phyloP scores from a whole-genome alignment of 2,888 invertebrate species.

The Cremastinae sp. region DNA sequence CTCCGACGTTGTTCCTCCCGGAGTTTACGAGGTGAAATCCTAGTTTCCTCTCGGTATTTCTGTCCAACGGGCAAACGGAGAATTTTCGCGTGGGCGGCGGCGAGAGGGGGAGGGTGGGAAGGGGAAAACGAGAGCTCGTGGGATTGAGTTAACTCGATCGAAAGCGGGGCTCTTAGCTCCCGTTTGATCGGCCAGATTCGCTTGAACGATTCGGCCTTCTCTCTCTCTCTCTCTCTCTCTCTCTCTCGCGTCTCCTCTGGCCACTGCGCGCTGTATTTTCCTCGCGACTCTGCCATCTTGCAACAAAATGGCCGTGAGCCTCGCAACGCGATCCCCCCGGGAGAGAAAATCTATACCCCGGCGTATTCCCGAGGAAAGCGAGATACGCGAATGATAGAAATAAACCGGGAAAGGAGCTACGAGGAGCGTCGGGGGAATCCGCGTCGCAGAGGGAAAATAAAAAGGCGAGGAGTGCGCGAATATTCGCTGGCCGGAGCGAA shows the following conservation, averaged over 20 bases:
- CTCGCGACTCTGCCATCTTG: constrained; percentile 52
- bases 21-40: constrained; percentile 26
- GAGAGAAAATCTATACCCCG: constrained; percentile 15
- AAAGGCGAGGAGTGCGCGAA: constrained; percentile 47
- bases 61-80: constrained; percentile 19
- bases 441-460: constrained; percentile 33
- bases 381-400: constrained; percentile 28
- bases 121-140: constrained; percentile 60
- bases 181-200: constrained; percentile 81
- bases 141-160: constrained; percentile 79
- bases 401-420: constrained; percentile 4
- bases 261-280: neutral
- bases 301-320: constrained; percentile 61
- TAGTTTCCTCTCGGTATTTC: constrained; percentile 35
- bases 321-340: constrained; percentile 49
- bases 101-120: constrained; percentile 44
- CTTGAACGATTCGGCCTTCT: constrained; percentile 75
- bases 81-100: constrained; percentile 42
- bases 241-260: constrained; percentile 20
- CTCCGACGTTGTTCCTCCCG: no score
- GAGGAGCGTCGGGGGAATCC: constrained; percentile 41
- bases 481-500: constrained; percentile 41
- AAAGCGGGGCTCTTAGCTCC: constrained; percentile 79
- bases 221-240: constrained; percentile 48
- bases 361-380: constrained; percentile 2